These are phyloP conservation scores for Dioctria rufipes DNA, from an alignment of 2,888 invertebrate genomes.

Conservation along the genomic window DNA sequence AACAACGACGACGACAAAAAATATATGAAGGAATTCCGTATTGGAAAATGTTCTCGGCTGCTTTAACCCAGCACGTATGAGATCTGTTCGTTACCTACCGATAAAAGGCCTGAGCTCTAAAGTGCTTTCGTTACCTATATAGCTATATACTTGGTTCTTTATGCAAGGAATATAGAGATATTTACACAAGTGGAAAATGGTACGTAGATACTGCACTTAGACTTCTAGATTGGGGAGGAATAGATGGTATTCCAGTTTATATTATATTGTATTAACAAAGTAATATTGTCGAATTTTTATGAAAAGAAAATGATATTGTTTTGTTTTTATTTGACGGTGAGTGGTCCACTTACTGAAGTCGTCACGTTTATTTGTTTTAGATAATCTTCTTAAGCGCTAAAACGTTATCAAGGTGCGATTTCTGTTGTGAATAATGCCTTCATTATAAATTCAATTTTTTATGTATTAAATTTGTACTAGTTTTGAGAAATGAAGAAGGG, in stretches of 20 bases:
- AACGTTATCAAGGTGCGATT: slow-evolving; percentile 29
- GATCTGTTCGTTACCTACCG: not conserved
- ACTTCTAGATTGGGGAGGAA: slow-evolving; percentile 11
- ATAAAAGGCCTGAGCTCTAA: slow-evolving; percentile 46
- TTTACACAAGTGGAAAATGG: slow-evolving; percentile 46
- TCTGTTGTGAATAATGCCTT: slow-evolving; percentile 7
- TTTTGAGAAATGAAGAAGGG: not conserved
- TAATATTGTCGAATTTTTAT: slow-evolving; percentile 55
- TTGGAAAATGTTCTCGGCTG: slow-evolving; percentile 23
- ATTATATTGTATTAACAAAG: slow-evolving; percentile 54
- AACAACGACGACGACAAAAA: not conserved
- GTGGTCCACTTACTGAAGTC: slow-evolving; percentile 3
- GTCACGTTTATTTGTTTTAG: slow-evolving; percentile 56
- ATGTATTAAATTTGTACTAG: slow-evolving; percentile 5
- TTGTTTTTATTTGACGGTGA: slow-evolving; percentile 28
- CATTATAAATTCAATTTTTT: slow-evolving; percentile 31
- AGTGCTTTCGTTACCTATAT: slow-evolving; percentile 37
- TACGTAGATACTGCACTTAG: not conserved
- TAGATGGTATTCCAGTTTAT: slow-evolving; percentile 35
- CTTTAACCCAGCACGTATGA: not conserved
- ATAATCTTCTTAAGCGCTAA: slow-evolving; percentile 50
- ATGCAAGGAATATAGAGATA: slow-evolving; percentile 11
- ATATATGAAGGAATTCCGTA: slow-evolving; percentile 2
- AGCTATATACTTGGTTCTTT: not conserved
- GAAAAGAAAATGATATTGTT: slow-evolving; percentile 57